phyloP scores from a whole-genome alignment of 2,797 vertebrate genomes.

The Amphiprion clarkii region DNA sequence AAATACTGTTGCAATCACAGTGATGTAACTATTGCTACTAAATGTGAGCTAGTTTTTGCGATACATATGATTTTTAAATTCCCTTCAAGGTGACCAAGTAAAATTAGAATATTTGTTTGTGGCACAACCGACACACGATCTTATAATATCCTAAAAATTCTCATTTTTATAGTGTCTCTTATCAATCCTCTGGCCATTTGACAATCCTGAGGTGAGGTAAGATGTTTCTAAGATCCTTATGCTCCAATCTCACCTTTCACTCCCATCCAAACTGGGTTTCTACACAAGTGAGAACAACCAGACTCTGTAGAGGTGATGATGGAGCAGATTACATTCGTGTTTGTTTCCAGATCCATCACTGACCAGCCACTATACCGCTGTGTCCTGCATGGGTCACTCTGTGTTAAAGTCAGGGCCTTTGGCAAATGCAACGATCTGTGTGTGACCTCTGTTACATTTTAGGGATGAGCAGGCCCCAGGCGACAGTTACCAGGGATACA shows the following conservation, averaged over 20 bases:
- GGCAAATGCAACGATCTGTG: constrained; percentile 73
- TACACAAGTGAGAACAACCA: constrained; percentile 24
- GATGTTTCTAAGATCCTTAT: neutral
- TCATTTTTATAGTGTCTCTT: neutral
- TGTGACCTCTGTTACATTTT: constrained; percentile 75
- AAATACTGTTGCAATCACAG: constrained; percentile 11
- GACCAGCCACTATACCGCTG: constrained; percentile 37
- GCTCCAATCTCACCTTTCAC: neutral
- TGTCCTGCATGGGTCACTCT: constrained; percentile 62
- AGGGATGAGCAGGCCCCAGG: constrained; percentile 67
- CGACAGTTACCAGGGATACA: constrained; percentile 74
- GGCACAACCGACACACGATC: neutral
- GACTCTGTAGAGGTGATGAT: constrained; percentile 19
- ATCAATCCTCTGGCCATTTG: no score
- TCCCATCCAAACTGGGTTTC: constrained; percentile 1
- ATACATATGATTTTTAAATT: neutral
- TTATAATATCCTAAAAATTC: neutral
- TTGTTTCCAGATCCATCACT: constrained; percentile 57
- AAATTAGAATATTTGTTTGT: neutral
- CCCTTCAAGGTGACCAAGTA: neutral
- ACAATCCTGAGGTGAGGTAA: neutral
- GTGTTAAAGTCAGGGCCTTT: constrained; percentile 70
- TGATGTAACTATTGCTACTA: neutral
- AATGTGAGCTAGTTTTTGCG: neutral
- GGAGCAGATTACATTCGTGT: constrained; percentile 39